These are phyloP conservation scores for Heliconius hermathena DNA, from an alignment of 1,140 invertebrate species.

Conservation along the genomic window DNA sequence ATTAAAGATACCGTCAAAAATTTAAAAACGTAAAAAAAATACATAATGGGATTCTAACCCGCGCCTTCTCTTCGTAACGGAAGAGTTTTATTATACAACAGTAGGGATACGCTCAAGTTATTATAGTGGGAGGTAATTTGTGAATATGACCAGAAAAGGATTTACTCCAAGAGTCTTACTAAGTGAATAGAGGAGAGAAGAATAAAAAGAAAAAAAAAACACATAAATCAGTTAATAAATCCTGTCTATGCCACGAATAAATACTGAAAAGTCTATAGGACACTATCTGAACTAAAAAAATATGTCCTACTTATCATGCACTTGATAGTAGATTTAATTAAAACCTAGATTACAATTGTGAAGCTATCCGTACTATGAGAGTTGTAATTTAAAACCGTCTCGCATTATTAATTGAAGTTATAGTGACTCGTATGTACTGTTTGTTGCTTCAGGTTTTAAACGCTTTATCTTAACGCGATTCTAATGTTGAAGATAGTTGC, in stretches of 20 bases:
- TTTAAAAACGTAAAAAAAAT: too few species aligned
- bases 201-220: too few species aligned
- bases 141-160: too few species aligned
- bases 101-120: not conserved
- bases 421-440: not conserved
- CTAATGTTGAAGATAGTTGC: too few species aligned
- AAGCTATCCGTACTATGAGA: not conserved
- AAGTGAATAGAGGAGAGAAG: too few species aligned
- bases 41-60: not conserved
- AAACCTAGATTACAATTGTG: slow-evolving; percentile 9
- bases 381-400: slow-evolving; percentile 7
- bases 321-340: slow-evolving; percentile 8
- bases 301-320: not conserved
- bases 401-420: slow-evolving; percentile 8
- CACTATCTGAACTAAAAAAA: not conserved
- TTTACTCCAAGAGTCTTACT: too few species aligned
- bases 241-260: too few species aligned
- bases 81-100: not conserved
- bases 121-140: too few species aligned
- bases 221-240: too few species aligned
- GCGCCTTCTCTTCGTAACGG: not conserved
- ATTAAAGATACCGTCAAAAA: too few species aligned
- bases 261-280: too few species aligned
- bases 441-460: not conserved
- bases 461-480: too few species aligned